These are phyloP conservation scores for Alitta virens DNA, from an alignment of 2,888 invertebrate genomes.

Conservation along the genomic window DNA sequence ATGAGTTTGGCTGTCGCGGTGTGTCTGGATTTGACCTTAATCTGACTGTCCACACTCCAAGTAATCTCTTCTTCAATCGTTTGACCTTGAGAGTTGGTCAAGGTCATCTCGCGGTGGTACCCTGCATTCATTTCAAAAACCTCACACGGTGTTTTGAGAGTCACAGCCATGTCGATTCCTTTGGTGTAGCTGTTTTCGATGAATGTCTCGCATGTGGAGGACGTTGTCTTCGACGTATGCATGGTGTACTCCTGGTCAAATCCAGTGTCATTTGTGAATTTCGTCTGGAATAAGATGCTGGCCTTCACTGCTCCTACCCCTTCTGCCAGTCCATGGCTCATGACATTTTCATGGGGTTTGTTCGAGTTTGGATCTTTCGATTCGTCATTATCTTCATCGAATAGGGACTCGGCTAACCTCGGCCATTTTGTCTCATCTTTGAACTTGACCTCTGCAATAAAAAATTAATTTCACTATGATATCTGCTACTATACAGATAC, in stretches of 20 bases:
- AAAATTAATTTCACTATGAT: too few species aligned
- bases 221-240: slow-evolving; percentile 32
- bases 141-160: slow-evolving; percentile 54
- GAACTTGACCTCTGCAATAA: slow-evolving; percentile 16
- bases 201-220: slow-evolving; percentile 25
- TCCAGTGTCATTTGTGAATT: slow-evolving; percentile 33
- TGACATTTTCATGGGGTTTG: neutral
- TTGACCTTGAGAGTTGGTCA: slow-evolving; percentile 52
- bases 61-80: slow-evolving; percentile 47
- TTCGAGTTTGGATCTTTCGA: neutral
- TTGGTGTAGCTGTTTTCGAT: slow-evolving; percentile 35
- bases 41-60: slow-evolving; percentile 55
- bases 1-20: slow-evolving; percentile 51
- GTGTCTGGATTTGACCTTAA: slow-evolving; percentile 36
- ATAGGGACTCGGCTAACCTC: slow-evolving; percentile 10
- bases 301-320: neutral
- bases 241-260: slow-evolving; percentile 33
- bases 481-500: too few species aligned
- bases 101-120: slow-evolving; percentile 53
- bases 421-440: slow-evolving; percentile 26
- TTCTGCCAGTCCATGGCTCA: too few species aligned
- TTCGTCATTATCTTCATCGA: neutral
- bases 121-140: slow-evolving; percentile 55
- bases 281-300: slow-evolving; percentile 33
- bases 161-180: slow-evolving; percentile 52